Conservation (phyloP, 30 jellyfish, hydroid and myxozoan species). For the Turritopsis dohrnii region DNA sequence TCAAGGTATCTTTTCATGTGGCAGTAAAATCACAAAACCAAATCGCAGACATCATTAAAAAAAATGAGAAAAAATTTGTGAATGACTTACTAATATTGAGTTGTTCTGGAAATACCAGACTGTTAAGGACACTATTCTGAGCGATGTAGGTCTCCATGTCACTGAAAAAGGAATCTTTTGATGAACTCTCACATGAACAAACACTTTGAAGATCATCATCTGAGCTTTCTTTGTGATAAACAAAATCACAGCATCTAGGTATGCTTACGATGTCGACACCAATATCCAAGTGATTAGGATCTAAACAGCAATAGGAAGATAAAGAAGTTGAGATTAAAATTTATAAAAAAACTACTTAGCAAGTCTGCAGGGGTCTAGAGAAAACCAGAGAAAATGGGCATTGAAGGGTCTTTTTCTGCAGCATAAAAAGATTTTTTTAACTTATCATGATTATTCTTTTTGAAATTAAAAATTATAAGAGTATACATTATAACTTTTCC, state of each 20-base stretch:
- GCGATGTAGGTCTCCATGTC: conserved; percentile 84
- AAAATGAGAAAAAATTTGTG: background rate
- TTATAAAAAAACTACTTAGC: background rate
- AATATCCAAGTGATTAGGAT: conserved; percentile 72
- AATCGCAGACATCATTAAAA: background rate
- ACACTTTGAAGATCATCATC: conserved; percentile 48
- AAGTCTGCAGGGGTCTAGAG: background rate
- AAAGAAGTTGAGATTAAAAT: background rate
- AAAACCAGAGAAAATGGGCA: too few species aligned
- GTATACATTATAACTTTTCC: too few species aligned
- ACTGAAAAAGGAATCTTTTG: conserved; percentile 35
- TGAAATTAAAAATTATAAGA: background rate
- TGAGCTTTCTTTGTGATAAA: conserved; percentile 35
- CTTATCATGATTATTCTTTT: background rate
- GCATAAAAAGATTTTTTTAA: background rate
- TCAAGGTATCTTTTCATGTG: background rate
- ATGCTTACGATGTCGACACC: conserved; percentile 59
- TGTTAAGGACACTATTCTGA: conserved; percentile 43
- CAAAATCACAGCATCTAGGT: conserved; percentile 77
- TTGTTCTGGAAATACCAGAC: conserved; percentile 62
- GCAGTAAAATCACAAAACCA: background rate
- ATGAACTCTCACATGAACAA: conserved; percentile 53
- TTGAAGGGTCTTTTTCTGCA: too few species aligned
- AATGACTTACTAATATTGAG: conserved; percentile 74
- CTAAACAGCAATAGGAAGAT: conserved; percentile 24